phyloP scores from a whole-genome alignment of 2,797 vertebrate genomes.

The Falco novaeseelandiae region DNA sequence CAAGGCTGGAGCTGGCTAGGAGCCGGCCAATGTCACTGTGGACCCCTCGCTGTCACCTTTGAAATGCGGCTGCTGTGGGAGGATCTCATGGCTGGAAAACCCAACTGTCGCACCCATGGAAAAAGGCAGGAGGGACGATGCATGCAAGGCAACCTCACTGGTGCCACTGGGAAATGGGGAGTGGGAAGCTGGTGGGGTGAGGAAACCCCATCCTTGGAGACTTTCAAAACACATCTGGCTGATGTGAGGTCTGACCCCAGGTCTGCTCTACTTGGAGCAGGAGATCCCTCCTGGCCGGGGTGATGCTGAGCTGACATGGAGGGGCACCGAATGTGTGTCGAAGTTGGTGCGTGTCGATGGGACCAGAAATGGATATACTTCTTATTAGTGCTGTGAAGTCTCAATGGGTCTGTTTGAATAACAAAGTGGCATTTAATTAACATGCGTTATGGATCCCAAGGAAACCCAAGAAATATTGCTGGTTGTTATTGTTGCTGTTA shows the following conservation, averaged over 20 bases:
- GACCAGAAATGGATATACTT: not conserved
- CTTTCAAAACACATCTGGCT: not conserved
- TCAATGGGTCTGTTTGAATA: conserved; percentile 1
- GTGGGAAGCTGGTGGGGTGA: not conserved
- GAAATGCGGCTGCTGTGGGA: not conserved
- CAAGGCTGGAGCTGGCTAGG: not conserved
- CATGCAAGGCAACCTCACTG: fast-evolving
- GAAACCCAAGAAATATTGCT: not conserved
- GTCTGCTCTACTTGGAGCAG: not conserved
- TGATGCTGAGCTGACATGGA: fast-evolving
- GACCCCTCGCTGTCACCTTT: not conserved
- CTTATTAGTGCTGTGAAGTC: not conserved
- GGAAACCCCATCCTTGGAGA: not conserved
- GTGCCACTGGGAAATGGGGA: not conserved
- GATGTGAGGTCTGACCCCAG: fast-evolving
- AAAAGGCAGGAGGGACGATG: not conserved
- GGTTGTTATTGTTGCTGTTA: not conserved
- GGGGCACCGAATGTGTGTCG: fast-evolving
- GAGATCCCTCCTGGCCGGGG: not conserved
- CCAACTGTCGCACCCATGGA: fast-evolving
- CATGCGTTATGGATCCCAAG: not conserved
- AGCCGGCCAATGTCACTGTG: not conserved
- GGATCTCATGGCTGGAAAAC: not conserved
- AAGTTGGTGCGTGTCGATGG: not conserved
- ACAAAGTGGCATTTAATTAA: conserved; percentile 26